These are phyloP conservation scores for Grammomys dolichurus DNA, from an alignment of 2,113 vertebrate genomes.

Conservation along the genomic window DNA sequence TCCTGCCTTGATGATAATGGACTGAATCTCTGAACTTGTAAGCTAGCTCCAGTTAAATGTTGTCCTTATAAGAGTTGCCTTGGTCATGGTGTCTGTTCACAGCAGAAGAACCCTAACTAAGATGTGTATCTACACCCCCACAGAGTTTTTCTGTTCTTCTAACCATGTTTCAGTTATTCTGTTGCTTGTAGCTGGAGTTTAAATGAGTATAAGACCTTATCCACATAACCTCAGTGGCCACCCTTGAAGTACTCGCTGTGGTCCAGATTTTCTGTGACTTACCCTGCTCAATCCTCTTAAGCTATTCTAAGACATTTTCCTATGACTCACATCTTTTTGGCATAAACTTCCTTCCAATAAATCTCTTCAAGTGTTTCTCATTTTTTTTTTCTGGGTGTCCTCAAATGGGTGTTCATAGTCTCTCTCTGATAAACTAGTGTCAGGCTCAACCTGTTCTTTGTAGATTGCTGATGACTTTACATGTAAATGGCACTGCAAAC, in stretches of 20 bases:
- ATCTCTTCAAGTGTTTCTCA: background rate
- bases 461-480: background rate
- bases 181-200: background rate
- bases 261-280: background rate
- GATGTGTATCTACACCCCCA: no score
- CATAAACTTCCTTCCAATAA: slow-evolving; percentile 18
- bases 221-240: background rate
- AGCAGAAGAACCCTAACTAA: no score
- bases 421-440: slow-evolving; percentile 44
- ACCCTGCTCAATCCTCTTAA: background rate
- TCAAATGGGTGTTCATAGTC: background rate
- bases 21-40: no score
- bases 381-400: background rate
- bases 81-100: no score
- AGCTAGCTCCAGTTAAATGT: no score
- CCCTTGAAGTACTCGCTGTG: background rate
- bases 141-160: background rate
- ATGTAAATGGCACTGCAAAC: background rate
- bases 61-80: no score
- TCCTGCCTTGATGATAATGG: no score
- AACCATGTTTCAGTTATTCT: background rate
- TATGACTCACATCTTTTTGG: slow-evolving; percentile 6
- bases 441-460: background rate
- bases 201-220: background rate
- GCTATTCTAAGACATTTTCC: slow-evolving; percentile 39